Conservation (phyloP, 2,113 vertebrate genomes). For the Sinocyclocheilus anshuiensis region DNA sequence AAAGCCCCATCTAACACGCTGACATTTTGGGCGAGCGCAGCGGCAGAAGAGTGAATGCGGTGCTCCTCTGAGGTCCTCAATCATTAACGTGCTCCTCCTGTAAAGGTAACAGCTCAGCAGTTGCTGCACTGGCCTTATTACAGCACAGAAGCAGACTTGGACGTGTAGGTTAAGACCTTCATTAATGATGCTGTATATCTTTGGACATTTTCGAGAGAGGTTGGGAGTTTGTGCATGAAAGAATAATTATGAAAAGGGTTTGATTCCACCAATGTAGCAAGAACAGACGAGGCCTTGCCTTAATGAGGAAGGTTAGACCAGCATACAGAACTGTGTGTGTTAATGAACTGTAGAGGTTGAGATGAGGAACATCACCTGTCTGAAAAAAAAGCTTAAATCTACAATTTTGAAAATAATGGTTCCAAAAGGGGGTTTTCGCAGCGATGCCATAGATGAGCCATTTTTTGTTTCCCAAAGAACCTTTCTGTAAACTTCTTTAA, state of each 20-base stretch:
- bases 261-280: background rate
- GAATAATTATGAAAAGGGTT: background rate
- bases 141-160: background rate
- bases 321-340: background rate
- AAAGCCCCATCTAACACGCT: slow-evolving; percentile 56
- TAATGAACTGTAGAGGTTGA: background rate
- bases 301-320: slow-evolving; percentile 1
- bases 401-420: background rate
- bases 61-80: background rate
- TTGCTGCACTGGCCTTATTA: slow-evolving; percentile 6
- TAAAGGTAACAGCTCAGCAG: slow-evolving; percentile 26
- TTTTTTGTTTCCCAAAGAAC: background rate
- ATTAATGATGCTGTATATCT: background rate
- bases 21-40: slow-evolving; percentile 62
- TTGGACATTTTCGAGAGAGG: background rate
- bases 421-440: background rate
- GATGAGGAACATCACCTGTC: background rate
- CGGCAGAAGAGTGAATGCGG: background rate
- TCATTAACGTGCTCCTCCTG: slow-evolving; percentile 6
- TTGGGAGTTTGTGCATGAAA: background rate
- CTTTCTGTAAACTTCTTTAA: background rate
- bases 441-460: background rate
- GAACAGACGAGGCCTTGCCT: background rate
- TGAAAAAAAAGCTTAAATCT: background rate
- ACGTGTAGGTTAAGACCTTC: slow-evolving; percentile 23